A percentile compares a stretch with the other conserved stretches of the same genome.
phyloP scores from a whole-genome alignment of 1,140 invertebrate species.

The Drosophila sp. region DNA sequence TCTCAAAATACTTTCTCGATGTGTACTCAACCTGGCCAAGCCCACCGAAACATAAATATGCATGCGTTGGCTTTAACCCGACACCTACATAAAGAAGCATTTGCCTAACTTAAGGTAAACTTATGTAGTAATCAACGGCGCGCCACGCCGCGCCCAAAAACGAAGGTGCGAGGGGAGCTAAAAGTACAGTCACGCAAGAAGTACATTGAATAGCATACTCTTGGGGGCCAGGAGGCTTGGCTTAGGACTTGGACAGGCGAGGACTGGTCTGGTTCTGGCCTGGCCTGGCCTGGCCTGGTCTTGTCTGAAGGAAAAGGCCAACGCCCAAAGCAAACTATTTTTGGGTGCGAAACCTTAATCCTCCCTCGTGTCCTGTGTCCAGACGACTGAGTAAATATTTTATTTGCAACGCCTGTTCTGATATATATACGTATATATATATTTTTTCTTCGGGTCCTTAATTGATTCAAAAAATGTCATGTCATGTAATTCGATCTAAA shows the following conservation, averaged over 20 bases:
- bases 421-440: neutral
- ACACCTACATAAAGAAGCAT: slow-evolving; percentile 59
- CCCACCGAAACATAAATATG: slow-evolving; percentile 35
- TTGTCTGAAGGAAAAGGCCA: slow-evolving; percentile 25
- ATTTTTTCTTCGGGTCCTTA: slow-evolving; percentile 41
- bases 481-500: slow-evolving; percentile 58
- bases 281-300: neutral
- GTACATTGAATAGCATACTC: slow-evolving; percentile 38
- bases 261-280: neutral
- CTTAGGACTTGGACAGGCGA: neutral
- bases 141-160: neutral
- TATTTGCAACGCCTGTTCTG: slow-evolving; percentile 38
- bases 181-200: slow-evolving; percentile 53
- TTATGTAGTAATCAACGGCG: slow-evolving; percentile 30
- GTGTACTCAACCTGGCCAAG: slow-evolving; percentile 26
- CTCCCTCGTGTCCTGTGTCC: slow-evolving; percentile 22
- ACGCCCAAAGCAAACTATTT: slow-evolving; percentile 57
- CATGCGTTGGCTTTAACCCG: slow-evolving; percentile 19
- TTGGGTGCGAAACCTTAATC: slow-evolving; percentile 39
- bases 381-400: slow-evolving; percentile 55
- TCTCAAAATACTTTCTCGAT: slow-evolving; percentile 22
- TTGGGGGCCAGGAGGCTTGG: slow-evolving; percentile 16
- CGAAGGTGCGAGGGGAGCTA: slow-evolving; percentile 15
- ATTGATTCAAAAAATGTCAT: slow-evolving; percentile 59
- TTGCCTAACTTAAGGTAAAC: slow-evolving; percentile 40